Evolutionary conservation across 2,888 invertebrate genomes (phyloP), one percentile per base, ranked within the genome.

Genomic region (Antheraea yamamai): DNA sequence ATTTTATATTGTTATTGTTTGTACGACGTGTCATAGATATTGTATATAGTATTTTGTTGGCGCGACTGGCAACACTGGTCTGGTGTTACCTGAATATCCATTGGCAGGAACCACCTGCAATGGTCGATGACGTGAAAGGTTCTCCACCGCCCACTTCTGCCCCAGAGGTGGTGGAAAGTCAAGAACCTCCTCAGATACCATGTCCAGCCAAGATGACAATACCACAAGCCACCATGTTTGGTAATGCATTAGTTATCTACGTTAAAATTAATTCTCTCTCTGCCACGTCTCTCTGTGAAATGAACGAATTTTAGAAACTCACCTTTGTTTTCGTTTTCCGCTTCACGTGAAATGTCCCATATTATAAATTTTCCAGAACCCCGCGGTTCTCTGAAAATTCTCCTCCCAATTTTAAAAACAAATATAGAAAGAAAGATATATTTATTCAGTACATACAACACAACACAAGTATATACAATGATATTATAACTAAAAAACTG

Each of bases 121-220:
- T 51, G 12, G 47, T n/a, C 26, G 47, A 30, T 18, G 72, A 61
- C 55, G 51, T 47, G 0, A 72, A 30, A 1, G 68, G 72, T 0
- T 75, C 78, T 1, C 75, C 78, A 51, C 68, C 74, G 58, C 75
- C 73, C 35, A 72, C 73, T 14, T 79, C 76, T 30, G 73, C 75
- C 7, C 74, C 74, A 7, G 75, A 58, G 2, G 75, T 75, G 3
- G 81, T 70, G 4, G 80, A 78, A 2, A 81, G 78, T 0, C 82
- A 81, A 8, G 84, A 83, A 4, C 74, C 76, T 0, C 85, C 85
- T 0, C 86, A 87, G 47, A 80, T 88, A 6, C 92, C 93, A 0
- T 94, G 94, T 75, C 93, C 93, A 0, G 88, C 92, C 4, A 93
- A 93, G 76, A 85, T 92, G 83, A 84, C 84, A 0, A 61, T 89